phyloP scores from a whole-genome alignment of 2,113 vertebrate genomes.

The Albula goreensis region DNA sequence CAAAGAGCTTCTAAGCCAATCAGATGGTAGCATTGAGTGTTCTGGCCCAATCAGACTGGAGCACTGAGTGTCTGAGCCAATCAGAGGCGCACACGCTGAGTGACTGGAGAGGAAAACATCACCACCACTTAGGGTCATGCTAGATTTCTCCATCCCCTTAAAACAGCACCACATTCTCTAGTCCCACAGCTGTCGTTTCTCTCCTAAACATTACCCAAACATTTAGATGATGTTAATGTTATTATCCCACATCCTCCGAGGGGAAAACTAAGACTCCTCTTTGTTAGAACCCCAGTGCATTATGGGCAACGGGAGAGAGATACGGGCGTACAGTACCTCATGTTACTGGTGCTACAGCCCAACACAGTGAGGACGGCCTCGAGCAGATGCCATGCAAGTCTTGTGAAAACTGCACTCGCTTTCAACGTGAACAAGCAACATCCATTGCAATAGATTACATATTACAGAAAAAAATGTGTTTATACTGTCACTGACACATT shows the following conservation, averaged over 20 bases:
- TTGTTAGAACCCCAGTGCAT: neutral
- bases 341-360: neutral
- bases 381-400: constrained; percentile 55
- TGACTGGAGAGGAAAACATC: constrained; percentile 9
- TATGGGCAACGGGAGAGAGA: neutral
- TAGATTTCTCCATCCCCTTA: neutral
- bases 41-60: neutral
- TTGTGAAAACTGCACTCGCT: constrained; percentile 38
- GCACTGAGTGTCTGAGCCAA: neutral
- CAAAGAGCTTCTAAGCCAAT: neutral
- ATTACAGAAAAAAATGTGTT: constrained; percentile 33
- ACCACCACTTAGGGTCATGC: neutral
- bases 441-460: neutral
- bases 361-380: constrained; percentile 29
- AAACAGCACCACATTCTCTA: neutral
- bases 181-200: neutral
- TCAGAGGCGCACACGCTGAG: neutral
- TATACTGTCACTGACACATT: neutral
- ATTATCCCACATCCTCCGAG: neutral
- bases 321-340: neutral
- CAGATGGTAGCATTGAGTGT: neutral
- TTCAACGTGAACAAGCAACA: constrained; percentile 28
- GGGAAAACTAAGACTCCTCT: neutral
- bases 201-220: too few relatives aligned
- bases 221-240: neutral